phyloP scores from a whole-genome alignment of 2,113 vertebrate species.

The Stigmatopora nigra region DNA sequence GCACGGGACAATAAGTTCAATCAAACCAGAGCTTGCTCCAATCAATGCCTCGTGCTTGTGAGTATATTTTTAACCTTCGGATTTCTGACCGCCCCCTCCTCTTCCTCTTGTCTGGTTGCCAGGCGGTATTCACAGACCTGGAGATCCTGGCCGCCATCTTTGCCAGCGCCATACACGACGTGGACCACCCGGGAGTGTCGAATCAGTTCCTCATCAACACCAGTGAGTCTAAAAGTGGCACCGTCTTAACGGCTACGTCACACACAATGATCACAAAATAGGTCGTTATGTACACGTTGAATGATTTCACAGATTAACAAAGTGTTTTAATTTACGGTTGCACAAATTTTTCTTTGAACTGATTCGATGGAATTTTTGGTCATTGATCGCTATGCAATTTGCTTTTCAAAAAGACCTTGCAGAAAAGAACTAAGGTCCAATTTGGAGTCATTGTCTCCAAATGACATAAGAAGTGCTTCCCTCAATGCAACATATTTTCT shows the following conservation, averaged over 20 bases:
- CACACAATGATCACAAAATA: neutral
- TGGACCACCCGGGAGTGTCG: conserved; percentile 97
- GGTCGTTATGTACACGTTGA: neutral
- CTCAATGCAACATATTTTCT: too few species aligned
- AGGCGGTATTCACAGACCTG: conserved; percentile 98
- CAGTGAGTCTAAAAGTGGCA: conserved; percentile 76
- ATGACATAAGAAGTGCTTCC: too few species aligned
- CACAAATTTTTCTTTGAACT: neutral
- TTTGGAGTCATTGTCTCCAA: too few species aligned
- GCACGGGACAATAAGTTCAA: conserved; percentile 42
- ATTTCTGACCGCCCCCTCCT: conserved; percentile 14
- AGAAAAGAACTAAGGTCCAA: too few species aligned
- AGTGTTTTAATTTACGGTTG: neutral
- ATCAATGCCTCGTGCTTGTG: conserved; percentile 39
- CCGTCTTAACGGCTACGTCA: conserved; percentile 27
- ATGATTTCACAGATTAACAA: neutral
- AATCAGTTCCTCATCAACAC: conserved; percentile 99
- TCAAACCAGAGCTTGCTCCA: conserved; percentile 38
- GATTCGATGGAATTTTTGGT: too few species aligned
- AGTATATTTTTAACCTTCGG: conserved; percentile 34
- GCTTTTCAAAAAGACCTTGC: too few species aligned
- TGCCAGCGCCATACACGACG: conserved; percentile 98
- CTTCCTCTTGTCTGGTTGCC: conserved; percentile 5
- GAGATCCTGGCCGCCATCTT: conserved; percentile 99
- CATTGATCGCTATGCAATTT: too few species aligned